Evolutionary conservation across 2,888 invertebrate species (phyloP), one percentile per base, ranked within the genome.

Genomic region (Cheilosia grossa): DNA sequence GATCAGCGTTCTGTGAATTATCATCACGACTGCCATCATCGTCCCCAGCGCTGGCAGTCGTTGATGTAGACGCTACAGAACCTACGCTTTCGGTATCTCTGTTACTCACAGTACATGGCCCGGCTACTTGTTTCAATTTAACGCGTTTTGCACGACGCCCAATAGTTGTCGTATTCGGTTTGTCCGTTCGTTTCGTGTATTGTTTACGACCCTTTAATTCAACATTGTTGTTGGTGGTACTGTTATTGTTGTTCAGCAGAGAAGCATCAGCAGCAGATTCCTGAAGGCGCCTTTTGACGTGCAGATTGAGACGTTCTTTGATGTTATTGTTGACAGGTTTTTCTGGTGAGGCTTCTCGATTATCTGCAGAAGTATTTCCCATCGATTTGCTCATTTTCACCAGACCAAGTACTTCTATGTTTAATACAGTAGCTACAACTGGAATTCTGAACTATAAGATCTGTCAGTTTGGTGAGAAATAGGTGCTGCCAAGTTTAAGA

Each of bases 251-350:
- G 56, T 73, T 82, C 9, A 85, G 9, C 0, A 56, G 77, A 15
- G 44, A 58, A 5, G 87, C 82, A 0, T 80, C 67, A 1, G 82
- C 69, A 2, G 87, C 75, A 0, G 88, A 77, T 75, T 91, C 90
- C 58, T 90, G 91, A n/a, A 92, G 66, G 0, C 91, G 89, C 0
- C 91, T 89, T 82, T 91, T 92, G 0, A 92, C 91, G 59, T 92
- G 92, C 27, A 90, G 64, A 87, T 91, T 91, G 4, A 92, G 72
- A 0, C 90, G 90, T 17, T 91, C 91, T 74, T 91, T 91, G 7
- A 91, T 92, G 56, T 90, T 88, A 17, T 85, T 87, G 86, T 88
- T 75, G 37, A 79, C 69, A 0, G 88, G 5, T 72, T 6, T 85
- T 87, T 89, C 49, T 63, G 83, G 17, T 86, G 80, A n/a, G 0